Evolutionary conservation across 2,888 invertebrate species (phyloP).

Genomic region (Halictus quadricinctus): DNA sequence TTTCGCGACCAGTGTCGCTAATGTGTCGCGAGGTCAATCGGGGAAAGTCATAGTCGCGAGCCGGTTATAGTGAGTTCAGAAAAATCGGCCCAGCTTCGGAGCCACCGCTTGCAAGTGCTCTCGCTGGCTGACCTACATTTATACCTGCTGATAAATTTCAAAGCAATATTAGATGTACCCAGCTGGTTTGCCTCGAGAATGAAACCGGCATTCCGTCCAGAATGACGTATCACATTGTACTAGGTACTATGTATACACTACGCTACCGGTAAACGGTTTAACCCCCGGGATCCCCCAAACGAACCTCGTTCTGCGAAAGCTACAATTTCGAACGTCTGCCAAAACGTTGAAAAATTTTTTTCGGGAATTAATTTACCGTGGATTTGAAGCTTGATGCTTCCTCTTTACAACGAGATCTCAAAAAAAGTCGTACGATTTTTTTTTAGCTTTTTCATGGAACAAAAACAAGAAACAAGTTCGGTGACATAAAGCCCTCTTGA

Average conservation of each 20-base stretch:
- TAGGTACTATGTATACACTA: background rate
- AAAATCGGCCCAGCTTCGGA: conserved; percentile 48
- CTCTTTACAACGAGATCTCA: too few relatives aligned
- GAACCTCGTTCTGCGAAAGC: background rate
- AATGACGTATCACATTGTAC: conserved; percentile 15
- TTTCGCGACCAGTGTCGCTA: conserved; percentile 34
- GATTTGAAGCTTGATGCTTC: too few relatives aligned
- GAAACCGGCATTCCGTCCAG: background rate
- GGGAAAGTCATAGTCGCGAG: conserved; percentile 59
- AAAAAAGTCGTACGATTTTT: too few relatives aligned
- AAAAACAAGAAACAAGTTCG: too few relatives aligned
- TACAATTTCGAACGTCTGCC: background rate
- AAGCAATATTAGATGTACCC: conserved; percentile 40
- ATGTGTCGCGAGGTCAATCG: conserved; percentile 48
- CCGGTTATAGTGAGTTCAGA: conserved; percentile 37
- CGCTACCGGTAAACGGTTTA: background rate
- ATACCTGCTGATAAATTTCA: conserved; percentile 43
- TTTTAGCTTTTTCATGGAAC: too few relatives aligned
- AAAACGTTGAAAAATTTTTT: background rate
- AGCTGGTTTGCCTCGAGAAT: conserved; percentile 38
- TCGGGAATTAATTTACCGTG: too few relatives aligned
- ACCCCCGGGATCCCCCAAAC: background rate
- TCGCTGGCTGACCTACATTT: conserved; percentile 55
- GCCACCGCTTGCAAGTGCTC: conserved; percentile 41
- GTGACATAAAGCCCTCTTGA: too few relatives aligned